Conservation (phyloP, 2,888 invertebrate genomes). For the Patella pellucida region DNA sequence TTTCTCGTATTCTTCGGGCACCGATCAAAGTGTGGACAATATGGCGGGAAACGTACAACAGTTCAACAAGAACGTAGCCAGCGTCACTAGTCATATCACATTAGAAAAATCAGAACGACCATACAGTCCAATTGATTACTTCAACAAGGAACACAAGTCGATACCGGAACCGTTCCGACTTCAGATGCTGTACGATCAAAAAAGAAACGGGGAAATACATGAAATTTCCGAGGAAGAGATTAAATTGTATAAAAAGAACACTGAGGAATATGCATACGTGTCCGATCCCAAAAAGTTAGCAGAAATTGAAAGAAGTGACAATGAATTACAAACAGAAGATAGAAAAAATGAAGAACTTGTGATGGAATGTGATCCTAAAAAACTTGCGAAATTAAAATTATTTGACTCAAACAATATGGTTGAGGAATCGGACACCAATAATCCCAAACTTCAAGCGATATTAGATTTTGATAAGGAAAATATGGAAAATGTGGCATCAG, state of each 20-base stretch:
- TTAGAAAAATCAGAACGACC: no score
- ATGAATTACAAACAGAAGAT: not conserved
- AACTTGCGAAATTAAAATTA: conserved; percentile 40
- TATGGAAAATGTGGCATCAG: not conserved
- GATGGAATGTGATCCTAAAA: conserved; percentile 38
- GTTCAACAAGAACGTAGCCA: no score
- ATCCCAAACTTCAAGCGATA: not conserved
- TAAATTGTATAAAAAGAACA: not conserved
- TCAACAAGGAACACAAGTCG: no score
- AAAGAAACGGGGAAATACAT: not conserved
- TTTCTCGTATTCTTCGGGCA: not conserved
- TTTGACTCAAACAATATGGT: conserved; percentile 31
- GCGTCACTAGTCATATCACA: no score
- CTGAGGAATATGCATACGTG: not conserved
- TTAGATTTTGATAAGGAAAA: not conserved
- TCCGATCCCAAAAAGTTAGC: conserved; percentile 27
- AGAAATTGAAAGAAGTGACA: conserved; percentile 20
- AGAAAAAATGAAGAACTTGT: not conserved
- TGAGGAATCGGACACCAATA: not conserved
- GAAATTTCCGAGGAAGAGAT: not conserved
- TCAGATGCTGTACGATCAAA: not conserved
- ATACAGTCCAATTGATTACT: no score
- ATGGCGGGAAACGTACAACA: not conserved
- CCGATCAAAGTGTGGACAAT: not conserved
- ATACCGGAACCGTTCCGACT: not conserved